These are phyloP conservation scores for Philypnodon macrostomus DNA, from an alignment of 2,797 vertebrate genomes.

Conservation along the genomic window DNA sequence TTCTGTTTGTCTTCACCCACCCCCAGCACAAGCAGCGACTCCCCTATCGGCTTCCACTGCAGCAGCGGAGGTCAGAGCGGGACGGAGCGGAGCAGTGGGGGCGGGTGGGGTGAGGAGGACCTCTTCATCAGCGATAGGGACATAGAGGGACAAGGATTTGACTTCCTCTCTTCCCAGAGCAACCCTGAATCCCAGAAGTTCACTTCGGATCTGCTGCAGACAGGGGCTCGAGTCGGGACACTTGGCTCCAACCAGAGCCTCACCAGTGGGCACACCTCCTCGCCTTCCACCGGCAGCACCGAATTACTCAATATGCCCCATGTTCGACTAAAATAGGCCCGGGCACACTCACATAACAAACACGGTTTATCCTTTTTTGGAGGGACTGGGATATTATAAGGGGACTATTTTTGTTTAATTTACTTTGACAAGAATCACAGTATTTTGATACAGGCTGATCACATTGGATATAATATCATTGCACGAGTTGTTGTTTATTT, in stretches of 20 bases:
- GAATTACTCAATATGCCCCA: conserved; percentile 88
- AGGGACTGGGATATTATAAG: conserved; percentile 25
- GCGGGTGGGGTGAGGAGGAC: conserved; percentile 90
- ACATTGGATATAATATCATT: conserved; percentile 82
- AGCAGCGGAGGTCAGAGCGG: conserved; percentile 42
- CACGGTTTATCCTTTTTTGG: conserved; percentile 49
- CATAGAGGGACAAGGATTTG: conserved; percentile 80
- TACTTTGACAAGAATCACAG: conserved; percentile 68
- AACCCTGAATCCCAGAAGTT: conserved; percentile 77
- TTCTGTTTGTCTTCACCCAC: conserved; percentile 71
- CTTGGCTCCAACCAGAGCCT: conserved; percentile 80
- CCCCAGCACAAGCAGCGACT: conserved; percentile 66
- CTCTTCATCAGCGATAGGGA: conserved; percentile 95
- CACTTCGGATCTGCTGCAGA: conserved; percentile 86
- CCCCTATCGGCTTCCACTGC: conserved; percentile 79
- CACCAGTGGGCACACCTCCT: conserved; percentile 52
- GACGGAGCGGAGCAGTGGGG: conserved; percentile 55
- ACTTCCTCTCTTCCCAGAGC: conserved; percentile 75
- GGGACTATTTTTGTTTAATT: conserved; percentile 27
- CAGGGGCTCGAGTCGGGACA: conserved; percentile 81
- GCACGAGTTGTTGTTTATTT: conserved; percentile 83
- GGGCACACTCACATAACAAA: conserved; percentile 43
- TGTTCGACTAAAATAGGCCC: conserved; percentile 87
- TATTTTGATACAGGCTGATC: conserved; percentile 78
- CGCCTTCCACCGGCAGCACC: conserved; percentile 74